Evolutionary conservation across 2,888 invertebrate genomes (phyloP), one percentile per base, ranked within the genome.

Genomic region (Pycnomerus fuliginosus): DNA sequence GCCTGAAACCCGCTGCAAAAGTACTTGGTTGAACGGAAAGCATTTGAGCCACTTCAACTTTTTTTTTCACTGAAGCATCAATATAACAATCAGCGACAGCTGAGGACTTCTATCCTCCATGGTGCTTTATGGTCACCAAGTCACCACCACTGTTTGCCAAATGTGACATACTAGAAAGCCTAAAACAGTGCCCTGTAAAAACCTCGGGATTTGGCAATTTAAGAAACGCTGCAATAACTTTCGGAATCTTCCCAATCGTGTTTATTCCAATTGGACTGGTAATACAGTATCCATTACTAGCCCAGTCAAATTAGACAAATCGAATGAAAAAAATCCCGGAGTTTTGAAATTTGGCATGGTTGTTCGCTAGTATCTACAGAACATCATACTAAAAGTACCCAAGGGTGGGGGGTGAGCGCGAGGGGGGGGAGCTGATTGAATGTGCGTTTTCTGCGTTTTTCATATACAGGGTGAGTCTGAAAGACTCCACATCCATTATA

Each of bases 71-170:
- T 2, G 53, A 56, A 28, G 44, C 43, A 20, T 53, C 51, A 2
- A 49, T 34, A 31, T 53, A 56, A 3, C 51, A 44, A 43, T 52
- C 50, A 7, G 57, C 54, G 8, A 55, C 42, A 11, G 36, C 17
- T n/a, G 47, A 39, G 4, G 54, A 53, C 30, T 47, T 48, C 50
- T 53, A 55, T 3, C 53, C 58, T 5, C 50, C 53, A 32, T 56
- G 56, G n/a, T 48, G 28, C 25, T 56, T 54, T 4, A 57, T 32
- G 8, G 55, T 57, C 8, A 46, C 32, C 5, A 56, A 29, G 37
- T 54, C 50, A 11, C 49, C 46, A 13, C 55, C 54, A 2, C 36
- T 28, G 23, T 56, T 48, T 3, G 49, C 54, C 11, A 56, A 29
- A 29, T 47, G 24, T 3, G 52, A 43, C 11, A 50, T 50, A 10